Percentiles rank a stretch among this genome's conserved stretches.
phyloP scores from a whole-genome alignment of 2,797 vertebrate species.

The Tenualosa thibaudeaui region DNA sequence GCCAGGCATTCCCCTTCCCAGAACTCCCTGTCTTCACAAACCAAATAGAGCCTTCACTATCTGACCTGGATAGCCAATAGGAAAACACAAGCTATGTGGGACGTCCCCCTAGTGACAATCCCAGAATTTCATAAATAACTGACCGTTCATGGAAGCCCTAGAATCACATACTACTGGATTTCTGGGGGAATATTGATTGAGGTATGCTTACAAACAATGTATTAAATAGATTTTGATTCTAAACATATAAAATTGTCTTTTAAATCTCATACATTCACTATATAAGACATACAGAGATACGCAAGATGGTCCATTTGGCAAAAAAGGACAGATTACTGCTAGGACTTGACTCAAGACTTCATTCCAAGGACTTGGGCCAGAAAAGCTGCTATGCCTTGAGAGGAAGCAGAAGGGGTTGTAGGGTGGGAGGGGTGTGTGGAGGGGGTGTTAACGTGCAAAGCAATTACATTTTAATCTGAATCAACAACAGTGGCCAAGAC shows the following conservation, averaged over 20 bases:
- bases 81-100: background rate
- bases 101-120: background rate
- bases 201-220: background rate
- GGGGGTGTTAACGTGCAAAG: slow-evolving; percentile 3
- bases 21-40: background rate
- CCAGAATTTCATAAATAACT: background rate
- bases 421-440: no score
- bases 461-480: slow-evolving; percentile 8
- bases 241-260: background rate
- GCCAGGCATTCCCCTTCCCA: background rate
- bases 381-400: background rate
- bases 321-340: background rate
- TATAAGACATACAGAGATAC: background rate
- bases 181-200: background rate
- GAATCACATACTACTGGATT: background rate
- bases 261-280: background rate
- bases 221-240: background rate
- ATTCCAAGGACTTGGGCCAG: background rate
- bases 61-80: background rate
- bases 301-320: background rate
- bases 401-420: background rate
- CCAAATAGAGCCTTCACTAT: background rate
- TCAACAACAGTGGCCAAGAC: background rate
- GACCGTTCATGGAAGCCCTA: background rate
- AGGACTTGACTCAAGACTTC: background rate